Conservation (phyloP, 2,888 invertebrate genomes). For the Platycheirus albimanus region DNA sequence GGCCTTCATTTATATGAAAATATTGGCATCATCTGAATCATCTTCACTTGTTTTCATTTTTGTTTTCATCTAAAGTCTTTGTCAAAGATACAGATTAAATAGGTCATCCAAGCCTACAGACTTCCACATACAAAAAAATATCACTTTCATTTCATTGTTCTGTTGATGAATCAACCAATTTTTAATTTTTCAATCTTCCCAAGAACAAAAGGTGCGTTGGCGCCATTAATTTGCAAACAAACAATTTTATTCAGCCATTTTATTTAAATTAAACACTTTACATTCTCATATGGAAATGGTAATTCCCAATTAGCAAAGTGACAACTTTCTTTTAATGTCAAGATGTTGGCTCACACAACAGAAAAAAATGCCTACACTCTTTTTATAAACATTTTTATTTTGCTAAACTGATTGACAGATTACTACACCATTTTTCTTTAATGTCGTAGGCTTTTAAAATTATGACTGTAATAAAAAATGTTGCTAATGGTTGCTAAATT, state of each 20-base stretch:
- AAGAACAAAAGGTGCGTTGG: conserved; percentile 26
- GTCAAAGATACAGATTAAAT: no score
- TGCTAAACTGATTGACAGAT: no score
- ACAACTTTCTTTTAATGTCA: conserved; percentile 13
- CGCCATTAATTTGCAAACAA: background rate
- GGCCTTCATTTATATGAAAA: no score
- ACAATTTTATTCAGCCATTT: background rate
- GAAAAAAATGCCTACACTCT: conserved; percentile 5
- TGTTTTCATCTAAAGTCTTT: no score
- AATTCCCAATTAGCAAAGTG: background rate
- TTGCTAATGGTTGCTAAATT: no score
- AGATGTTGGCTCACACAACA: background rate
- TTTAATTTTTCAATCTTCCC: background rate
- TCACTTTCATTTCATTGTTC: conserved; percentile 20
- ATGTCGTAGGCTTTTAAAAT: no score
- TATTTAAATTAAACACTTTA: background rate
- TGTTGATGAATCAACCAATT: conserved; percentile 20
- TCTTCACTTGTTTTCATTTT: no score
- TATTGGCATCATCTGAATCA: no score
- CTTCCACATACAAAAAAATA: background rate
- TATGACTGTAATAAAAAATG: no score
- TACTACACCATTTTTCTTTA: no score
- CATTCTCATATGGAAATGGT: conserved; percentile 9
- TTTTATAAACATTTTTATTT: no score
- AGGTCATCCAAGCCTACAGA: background rate